Conservation (phyloP, 2,797 vertebrate genomes). For the Amblyopsis hoosieri region DNA sequence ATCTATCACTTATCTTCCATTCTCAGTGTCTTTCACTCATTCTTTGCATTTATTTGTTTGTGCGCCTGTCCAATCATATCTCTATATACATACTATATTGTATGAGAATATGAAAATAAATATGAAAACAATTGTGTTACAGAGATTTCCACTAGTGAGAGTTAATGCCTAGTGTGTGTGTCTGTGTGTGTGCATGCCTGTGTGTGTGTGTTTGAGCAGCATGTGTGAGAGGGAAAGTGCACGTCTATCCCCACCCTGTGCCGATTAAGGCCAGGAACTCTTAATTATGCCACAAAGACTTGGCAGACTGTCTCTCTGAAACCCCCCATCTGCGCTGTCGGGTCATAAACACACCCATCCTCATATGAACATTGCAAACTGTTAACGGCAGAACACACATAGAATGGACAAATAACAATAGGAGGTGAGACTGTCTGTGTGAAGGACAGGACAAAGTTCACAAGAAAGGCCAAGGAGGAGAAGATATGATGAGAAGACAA, state of each 20-base stretch:
- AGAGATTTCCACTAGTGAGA: constrained; percentile 5
- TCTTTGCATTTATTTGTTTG: not conserved
- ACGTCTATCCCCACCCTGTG: constrained; percentile 25
- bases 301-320: constrained; percentile 64
- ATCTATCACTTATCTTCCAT: too few relatives aligned
- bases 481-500: too few relatives aligned
- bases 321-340: constrained; percentile 70
- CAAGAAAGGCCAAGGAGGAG: too few relatives aligned
- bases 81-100: not conserved
- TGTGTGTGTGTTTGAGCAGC: constrained; percentile 32
- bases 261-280: constrained; percentile 75
- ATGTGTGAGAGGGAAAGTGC: constrained; percentile 60
- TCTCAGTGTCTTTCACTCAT: too few relatives aligned
- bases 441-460: constrained; percentile 19
- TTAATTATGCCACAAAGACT: constrained; percentile 69
- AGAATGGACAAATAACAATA: not conserved
- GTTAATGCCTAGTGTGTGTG: constrained; percentile 11
- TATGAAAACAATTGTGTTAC: not conserved
- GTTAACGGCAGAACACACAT: constrained; percentile 12
- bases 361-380: constrained; percentile 25
- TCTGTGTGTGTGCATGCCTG: constrained; percentile 6
- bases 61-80: not conserved
- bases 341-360: constrained; percentile 23
- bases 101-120: constrained; percentile 6
- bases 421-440: not conserved